Percentiles rank a stretch among this genome's conserved stretches.
These are phyloP conservation scores for Colaptes auratus DNA, from an alignment of 2,113 vertebrate genomes.

Conservation along the genomic window DNA sequence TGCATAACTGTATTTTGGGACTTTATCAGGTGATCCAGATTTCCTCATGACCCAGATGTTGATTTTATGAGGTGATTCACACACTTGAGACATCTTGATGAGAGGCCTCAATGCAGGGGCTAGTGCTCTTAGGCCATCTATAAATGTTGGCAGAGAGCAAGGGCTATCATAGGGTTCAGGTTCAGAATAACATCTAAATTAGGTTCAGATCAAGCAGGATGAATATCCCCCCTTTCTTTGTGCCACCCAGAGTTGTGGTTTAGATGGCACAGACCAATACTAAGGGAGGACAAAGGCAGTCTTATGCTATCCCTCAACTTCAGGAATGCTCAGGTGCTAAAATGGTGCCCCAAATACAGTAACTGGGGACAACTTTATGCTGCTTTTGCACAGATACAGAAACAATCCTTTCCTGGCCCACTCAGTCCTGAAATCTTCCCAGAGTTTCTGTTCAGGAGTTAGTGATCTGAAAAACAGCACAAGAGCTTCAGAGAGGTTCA, in stretches of 20 bases:
- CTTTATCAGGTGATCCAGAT: neutral
- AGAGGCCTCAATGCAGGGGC: neutral
- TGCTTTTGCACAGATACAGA: neutral
- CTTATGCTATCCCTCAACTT: neutral
- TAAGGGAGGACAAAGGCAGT: neutral
- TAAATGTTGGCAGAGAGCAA: neutral
- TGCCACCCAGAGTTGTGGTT: neutral
- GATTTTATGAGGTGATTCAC: neutral
- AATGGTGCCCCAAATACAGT: neutral
- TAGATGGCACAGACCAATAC: neutral
- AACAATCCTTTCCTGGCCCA: neutral
- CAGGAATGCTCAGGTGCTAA: neutral
- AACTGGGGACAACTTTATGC: neutral
- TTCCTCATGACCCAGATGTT: neutral
- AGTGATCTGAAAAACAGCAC: neutral
- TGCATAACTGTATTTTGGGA: neutral
- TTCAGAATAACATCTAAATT: neutral
- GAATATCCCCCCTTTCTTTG: neutral
- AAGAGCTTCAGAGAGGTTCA: neutral
- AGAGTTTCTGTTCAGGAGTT: neutral
- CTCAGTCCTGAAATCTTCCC: neutral
- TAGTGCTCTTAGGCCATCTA: neutral
- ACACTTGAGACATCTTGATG: neutral
- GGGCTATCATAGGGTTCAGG: neutral
- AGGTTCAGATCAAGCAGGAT: neutral